Evolutionary conservation across 1,140 invertebrate genomes (phyloP), one percentile per base, ranked within the genome.

Genomic region (Temnothorax nylanderi): DNA sequence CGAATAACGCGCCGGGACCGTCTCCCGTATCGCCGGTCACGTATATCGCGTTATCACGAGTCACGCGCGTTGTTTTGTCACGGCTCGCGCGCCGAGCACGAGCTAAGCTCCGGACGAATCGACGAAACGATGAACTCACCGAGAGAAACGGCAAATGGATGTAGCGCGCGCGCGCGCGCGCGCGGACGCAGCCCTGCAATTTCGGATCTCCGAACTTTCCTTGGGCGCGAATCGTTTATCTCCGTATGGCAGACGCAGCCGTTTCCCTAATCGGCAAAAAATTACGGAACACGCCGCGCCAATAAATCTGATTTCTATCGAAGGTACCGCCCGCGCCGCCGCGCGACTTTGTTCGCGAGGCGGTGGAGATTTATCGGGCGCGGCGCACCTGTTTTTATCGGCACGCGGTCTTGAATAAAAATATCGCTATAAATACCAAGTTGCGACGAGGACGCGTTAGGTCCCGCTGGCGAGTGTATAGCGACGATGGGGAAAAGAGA

Each of bases 261-360:
- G 89, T 76, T 86, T 16, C 32, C 34, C 72, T 86, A 76, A 90
- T 90, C 81, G 74, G 87, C 82, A 88, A 90, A 90, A 89, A 90
- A 91, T 90, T 91, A 64, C 89, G 65, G 75, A 62, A 84, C 80
- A 84, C 8, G 69, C 69, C 60, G 41, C 72, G 49, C 87, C 89
- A 71, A 91, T 91, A 91, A 91, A 91, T 91, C 87, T 88, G 89
- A 86, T 88, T 91, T 87, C 81, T 62, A 74, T 62, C 87, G 89
- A 86, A 86, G 84, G 69, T 86, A 85, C 72, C 60, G 74, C 76
- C 49, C 54, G 69, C 41, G 10, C 85, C 26, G 26, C 26, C 26
- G 72, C 85, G 74, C 85, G 88, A 75, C 69, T 75, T 65, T 74
- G 77, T 74, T 76, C 44, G 62, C 89, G 88, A 87, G 60, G 47